phyloP scores from a whole-genome alignment of 2,113 vertebrate genomes.

The Rynchops niger region DNA sequence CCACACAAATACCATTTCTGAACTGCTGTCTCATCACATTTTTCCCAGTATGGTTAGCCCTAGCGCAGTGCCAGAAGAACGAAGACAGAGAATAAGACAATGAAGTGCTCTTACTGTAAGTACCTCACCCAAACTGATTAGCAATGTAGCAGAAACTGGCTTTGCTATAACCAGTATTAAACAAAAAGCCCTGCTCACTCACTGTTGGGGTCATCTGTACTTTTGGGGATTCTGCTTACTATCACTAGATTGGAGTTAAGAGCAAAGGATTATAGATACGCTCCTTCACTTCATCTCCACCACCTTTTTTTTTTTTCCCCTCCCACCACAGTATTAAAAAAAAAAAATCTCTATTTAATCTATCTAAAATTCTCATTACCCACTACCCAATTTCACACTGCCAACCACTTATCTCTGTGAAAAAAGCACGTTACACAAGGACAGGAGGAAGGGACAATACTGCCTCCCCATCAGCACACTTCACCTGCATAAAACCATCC shows the following conservation, averaged over 20 bases:
- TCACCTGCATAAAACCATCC: not conserved
- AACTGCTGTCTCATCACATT: not conserved
- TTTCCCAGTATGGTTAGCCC: not conserved
- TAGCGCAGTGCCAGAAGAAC: not conserved
- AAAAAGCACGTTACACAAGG: not conserved
- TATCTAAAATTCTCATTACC: not conserved
- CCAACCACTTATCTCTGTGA: accelerated
- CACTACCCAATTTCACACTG: accelerated
- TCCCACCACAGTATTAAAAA: not conserved
- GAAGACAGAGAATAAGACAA: not conserved
- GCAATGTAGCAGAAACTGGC: not conserved
- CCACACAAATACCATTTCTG: not conserved
- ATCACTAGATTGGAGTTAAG: not conserved
- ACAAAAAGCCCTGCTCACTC: not conserved
- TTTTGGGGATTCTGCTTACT: not conserved
- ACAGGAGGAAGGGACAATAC: not conserved
- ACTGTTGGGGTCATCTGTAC: not conserved
- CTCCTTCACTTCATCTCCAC: not conserved
- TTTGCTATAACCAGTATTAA: not conserved
- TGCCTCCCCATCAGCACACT: not conserved
- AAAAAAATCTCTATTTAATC: not conserved
- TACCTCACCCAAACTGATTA: not conserved
- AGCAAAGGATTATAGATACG: not conserved
- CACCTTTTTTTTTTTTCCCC: not conserved
- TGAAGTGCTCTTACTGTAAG: not conserved